Evolutionary conservation across 2,888 invertebrate genomes (phyloP), one percentile per base, ranked within the genome.

Genomic region (Pasiphila rectangulata): DNA sequence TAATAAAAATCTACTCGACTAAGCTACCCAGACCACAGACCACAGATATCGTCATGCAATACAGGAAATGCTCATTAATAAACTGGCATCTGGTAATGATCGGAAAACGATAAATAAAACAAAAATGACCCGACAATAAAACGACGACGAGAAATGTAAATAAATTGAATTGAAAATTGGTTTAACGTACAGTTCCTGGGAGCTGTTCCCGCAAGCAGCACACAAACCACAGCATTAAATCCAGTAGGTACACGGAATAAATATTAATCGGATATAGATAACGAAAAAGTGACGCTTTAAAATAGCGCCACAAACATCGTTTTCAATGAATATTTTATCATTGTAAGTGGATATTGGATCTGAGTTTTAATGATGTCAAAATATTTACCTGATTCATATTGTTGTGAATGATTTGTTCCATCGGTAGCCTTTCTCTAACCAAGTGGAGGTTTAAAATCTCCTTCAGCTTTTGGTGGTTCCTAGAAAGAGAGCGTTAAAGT

Each of bases 401-500:
- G 68, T 92, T 93, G 59, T 93, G 91, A 45, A 92, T 91, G 47
- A 96, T 95, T 54, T 92, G 91, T 45, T 95, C 94, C 61, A 94
- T 89, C 7, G 94, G 94, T 34, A 96, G 83, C 48, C 93, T 90
- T 63, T 95, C 94, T 52, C 92, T 91, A 10, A 96, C 94, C 57
- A 96, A 89, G 79, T 97, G 97, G 70, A 97, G 91, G 63, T 93
- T 93, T 39, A 97, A 81, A 62, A 97, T 94, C 54, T 96, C 94
- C 55, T 90, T 90, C 68, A 96, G 90, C 59, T 91, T 92, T 49
- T 92, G 90, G 59, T 91, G 92, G 72, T 96, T 93, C 55, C 91
- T 92, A 41, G n/a, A 40, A 45, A 38, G 3, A 30, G 5, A 17
- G 10, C 32, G 17, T 17, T 32, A 32, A 16, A 16, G 13, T 30